phyloP scores from a whole-genome alignment of 64 coral and sea anemone species.

The Cladopsammia gracilis region DNA sequence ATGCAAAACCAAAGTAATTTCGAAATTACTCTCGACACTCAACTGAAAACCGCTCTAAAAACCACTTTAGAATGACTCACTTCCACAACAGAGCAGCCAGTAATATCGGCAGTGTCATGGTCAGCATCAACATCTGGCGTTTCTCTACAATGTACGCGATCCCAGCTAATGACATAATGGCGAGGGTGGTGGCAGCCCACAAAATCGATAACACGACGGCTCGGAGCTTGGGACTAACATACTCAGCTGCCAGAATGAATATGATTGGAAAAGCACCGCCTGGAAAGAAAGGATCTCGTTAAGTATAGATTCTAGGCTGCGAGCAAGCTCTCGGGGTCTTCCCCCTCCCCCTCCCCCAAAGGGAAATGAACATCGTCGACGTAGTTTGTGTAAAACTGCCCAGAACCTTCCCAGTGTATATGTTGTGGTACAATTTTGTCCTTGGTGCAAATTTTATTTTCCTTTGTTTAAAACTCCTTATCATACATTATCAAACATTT shows the following conservation, averaged over 20 bases:
- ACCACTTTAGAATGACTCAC: conserved; percentile 20
- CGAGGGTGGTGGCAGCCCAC: conserved; percentile 66
- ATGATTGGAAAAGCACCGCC: conserved; percentile 63
- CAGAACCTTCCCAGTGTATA: no score
- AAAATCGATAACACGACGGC: conserved; percentile 36
- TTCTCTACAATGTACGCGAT: conserved; percentile 57
- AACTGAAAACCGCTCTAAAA: not conserved
- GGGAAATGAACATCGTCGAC: no score
- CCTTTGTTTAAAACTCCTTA: no score
- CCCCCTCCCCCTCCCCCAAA: no score
- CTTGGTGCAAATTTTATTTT: no score
- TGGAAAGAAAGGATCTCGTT: conserved; percentile 2
- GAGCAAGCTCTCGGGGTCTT: no score
- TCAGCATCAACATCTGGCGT: conserved; percentile 43
- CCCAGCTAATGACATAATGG: conserved; percentile 66
- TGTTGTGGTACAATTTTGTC: no score
- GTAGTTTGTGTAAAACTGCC: no score
- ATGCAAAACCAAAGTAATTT: not conserved
- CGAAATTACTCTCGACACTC: no score
- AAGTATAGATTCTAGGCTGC: no score
- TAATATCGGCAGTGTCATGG: conserved; percentile 68
- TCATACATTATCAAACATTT: no score
- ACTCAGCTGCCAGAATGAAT: conserved; percentile 80
- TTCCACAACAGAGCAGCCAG: conserved; percentile 51
- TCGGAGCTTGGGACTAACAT: conserved; percentile 65